Evolutionary conservation across 1,140 invertebrate genomes (phyloP).

Genomic region (Gerris buenoi): DNA sequence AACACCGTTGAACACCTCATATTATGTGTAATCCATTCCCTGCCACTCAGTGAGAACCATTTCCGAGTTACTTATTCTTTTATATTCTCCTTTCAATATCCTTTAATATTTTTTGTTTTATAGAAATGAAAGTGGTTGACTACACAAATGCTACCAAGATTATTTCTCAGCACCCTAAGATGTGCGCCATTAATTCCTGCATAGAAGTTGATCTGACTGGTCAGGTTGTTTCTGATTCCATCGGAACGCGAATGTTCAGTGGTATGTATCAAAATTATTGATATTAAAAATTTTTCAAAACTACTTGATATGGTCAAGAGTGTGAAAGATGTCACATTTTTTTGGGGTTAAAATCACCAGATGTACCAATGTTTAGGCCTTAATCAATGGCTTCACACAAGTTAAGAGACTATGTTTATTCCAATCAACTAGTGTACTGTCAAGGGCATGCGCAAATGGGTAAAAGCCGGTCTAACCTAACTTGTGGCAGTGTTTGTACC

Average conservation of each 20-base stretch:
- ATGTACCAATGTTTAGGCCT: too few species aligned
- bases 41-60: neutral
- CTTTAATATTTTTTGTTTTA: slow-evolving; percentile 15
- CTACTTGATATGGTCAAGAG: too few species aligned
- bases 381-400: too few species aligned
- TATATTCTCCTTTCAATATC: too few species aligned
- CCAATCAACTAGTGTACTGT: too few species aligned
- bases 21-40: neutral
- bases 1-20: neutral
- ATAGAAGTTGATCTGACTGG: slow-evolving; percentile 94
- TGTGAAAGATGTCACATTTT: slow-evolving; percentile 4
- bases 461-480: too few species aligned
- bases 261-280: slow-evolving; percentile 36
- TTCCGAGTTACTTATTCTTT: neutral
- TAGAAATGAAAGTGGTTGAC: slow-evolving; percentile 72
- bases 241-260: slow-evolving; percentile 82
- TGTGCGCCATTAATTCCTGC: slow-evolving; percentile 92
- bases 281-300: neutral
- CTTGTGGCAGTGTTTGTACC: too few species aligned
- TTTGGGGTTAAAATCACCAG: neutral
- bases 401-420: too few species aligned
- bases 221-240: slow-evolving; percentile 81
- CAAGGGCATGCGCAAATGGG: too few species aligned
- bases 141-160: slow-evolving; percentile 72
- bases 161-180: slow-evolving; percentile 68